These are phyloP conservation scores for Cheilosia urbana DNA, from an alignment of 2,888 invertebrate genomes.

Conservation along the genomic window DNA sequence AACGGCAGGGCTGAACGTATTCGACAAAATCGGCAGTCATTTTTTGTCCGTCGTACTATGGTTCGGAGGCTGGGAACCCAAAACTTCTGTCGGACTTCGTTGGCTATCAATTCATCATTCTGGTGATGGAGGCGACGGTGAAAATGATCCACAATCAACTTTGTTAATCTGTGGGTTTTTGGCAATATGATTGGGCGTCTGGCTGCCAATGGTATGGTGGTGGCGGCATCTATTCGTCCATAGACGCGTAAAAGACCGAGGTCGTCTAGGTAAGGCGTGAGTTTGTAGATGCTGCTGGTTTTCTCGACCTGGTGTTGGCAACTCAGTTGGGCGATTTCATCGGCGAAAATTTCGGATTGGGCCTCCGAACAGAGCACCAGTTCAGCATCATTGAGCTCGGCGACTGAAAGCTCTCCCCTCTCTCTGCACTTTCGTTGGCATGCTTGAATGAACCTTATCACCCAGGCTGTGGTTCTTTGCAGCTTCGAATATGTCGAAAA, in stretches of 20 bases:
- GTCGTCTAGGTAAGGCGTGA: slow-evolving; percentile 14
- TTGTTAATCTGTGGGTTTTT: slow-evolving; percentile 33
- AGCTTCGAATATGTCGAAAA: slow-evolving; percentile 1
- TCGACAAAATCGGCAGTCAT: slow-evolving; percentile 47
- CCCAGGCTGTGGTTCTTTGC: slow-evolving; percentile 1
- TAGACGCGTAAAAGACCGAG: too few species aligned
- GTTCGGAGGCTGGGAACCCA: slow-evolving; percentile 30
- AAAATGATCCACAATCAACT: slow-evolving; percentile 37
- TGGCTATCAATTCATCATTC: slow-evolving; percentile 53
- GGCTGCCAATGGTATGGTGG: too few species aligned
- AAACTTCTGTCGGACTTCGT: slow-evolving; percentile 45
- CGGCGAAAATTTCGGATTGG: neutral
- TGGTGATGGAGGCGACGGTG: slow-evolving; percentile 50
- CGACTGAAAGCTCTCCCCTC: neutral
- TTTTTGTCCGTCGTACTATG: slow-evolving; percentile 34
- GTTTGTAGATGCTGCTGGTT: slow-evolving; percentile 1
- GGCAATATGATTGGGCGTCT: too few species aligned
- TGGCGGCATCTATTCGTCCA: too few species aligned
- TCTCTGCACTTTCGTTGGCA: neutral
- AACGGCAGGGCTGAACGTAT: slow-evolving; percentile 20
- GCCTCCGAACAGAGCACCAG: neutral
- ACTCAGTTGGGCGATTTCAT: slow-evolving; percentile 3
- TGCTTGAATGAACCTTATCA: neutral
- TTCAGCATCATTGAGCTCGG: slow-evolving; percentile 13
- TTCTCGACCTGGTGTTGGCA: slow-evolving; percentile 2